Evolutionary conservation across 1,140 invertebrate genomes (phyloP).

Genomic region (Bombus pyrosoma): DNA sequence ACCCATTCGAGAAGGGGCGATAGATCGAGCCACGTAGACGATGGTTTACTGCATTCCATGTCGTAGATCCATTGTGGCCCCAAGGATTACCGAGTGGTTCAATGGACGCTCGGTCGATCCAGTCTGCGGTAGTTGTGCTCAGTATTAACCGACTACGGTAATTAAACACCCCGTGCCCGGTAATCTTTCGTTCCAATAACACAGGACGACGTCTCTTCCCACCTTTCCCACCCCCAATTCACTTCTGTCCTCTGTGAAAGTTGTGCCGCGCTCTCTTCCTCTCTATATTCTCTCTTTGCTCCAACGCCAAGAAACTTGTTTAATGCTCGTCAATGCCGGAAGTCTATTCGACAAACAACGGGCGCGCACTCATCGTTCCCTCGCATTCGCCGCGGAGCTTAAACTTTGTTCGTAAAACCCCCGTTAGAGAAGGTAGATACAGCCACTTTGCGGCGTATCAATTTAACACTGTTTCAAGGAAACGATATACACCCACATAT

Average conservation of each 20-base stretch:
- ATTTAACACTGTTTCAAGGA: constrained; percentile 37
- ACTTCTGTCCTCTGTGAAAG: constrained; percentile 29
- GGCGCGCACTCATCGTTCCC: constrained; percentile 37
- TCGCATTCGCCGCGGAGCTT: constrained; percentile 42
- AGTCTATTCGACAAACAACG: constrained; percentile 58
- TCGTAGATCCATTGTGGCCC: constrained; percentile 67
- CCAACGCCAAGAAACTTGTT: constrained; percentile 53
- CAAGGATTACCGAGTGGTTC: constrained; percentile 65
- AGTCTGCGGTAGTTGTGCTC: constrained; percentile 36
- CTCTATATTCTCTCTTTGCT: neutral
- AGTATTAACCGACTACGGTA: constrained; percentile 59
- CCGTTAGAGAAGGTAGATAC: neutral
- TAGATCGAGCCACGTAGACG: constrained; percentile 59
- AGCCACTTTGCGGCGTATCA: constrained; percentile 42
- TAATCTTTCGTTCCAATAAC: constrained; percentile 60
- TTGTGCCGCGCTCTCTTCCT: constrained; percentile 14
- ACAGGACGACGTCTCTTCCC: neutral
- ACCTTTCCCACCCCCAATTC: neutral
- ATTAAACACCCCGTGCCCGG: constrained; percentile 61
- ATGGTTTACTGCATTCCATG: constrained; percentile 66
- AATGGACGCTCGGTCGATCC: constrained; percentile 58
- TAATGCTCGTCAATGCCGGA: constrained; percentile 60
- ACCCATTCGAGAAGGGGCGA: constrained; percentile 42
- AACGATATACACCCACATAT: neutral
- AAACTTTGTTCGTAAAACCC: constrained; percentile 53